phyloP scores from a whole-genome alignment of 2,113 vertebrate species.

The Camelus dromedarius region DNA sequence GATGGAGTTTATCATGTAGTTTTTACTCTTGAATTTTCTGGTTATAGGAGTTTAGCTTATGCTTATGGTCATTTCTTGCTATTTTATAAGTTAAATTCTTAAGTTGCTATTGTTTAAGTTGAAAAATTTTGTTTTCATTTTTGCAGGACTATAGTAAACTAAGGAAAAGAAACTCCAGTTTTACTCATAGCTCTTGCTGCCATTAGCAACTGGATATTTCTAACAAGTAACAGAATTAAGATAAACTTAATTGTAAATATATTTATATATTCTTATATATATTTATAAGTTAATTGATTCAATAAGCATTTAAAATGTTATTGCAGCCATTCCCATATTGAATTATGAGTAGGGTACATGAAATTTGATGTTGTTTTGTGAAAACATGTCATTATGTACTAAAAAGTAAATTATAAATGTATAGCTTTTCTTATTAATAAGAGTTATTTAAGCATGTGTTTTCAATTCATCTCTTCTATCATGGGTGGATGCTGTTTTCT shows the following conservation, averaged over 20 bases:
- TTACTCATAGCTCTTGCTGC: neutral
- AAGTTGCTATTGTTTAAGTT: neutral
- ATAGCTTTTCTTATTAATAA: neutral
- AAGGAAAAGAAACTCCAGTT: neutral
- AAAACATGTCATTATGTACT: neutral
- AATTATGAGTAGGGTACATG: neutral
- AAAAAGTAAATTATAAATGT: neutral
- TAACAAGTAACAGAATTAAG: neutral
- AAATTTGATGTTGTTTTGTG: neutral
- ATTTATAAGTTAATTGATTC: neutral
- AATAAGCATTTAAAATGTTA: neutral
- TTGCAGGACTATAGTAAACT: neutral
- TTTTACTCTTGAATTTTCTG: neutral
- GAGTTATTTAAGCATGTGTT: neutral
- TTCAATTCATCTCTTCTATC: neutral
- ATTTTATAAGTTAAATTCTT: neutral
- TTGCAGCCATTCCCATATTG: neutral
- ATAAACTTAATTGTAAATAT: neutral
- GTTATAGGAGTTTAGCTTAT: neutral
- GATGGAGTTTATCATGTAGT: neutral
- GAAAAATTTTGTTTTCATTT: neutral
- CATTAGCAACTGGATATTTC: neutral
- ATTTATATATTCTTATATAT: neutral
- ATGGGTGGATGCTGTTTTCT: neutral
- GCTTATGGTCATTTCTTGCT: neutral